Base-by-base conservation (phyloP, 2,888 invertebrate genomes). In the Mellilla xanthometata region DNA sequence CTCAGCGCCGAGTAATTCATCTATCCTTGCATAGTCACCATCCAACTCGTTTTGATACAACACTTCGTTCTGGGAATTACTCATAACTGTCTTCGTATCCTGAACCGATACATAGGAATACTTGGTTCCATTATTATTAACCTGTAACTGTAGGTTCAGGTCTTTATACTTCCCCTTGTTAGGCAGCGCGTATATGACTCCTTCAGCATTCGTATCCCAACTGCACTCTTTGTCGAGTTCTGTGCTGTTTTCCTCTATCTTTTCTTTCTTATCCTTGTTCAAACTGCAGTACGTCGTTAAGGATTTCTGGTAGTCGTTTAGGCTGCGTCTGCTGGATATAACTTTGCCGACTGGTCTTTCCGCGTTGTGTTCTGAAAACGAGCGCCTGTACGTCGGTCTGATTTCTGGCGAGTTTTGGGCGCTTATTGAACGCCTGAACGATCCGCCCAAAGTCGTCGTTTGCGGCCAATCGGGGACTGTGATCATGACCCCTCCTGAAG, bases 391-490 rank as follows among this genome's bases (percentile, higher is more conserved):
- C 0, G 84, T 83, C 0, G 90, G 89, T 36, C 88, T 63, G 39
- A 83, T 85, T 74, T 88, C 89, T 24, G 87, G 87, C 0, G 86
- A 84, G 43, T 88, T 90, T 52, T 84, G 85, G 2, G 86, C 88
- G 57, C 84, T 85, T 27, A 85, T 82, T 0, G 86, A 89, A 42
- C 81, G 68, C 38, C 81, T 60, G 49, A 84, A 80, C 0, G 85
- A 71, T 0, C 76, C 62, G 11, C 79, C 80, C 19, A 79, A 45
- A 4, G 74, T 76, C 0, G 76, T 74, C 5, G 78, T 81, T 47
- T 82, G 84, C 0, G 91, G 90, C 92, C 92, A 92, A 60, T 92
- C 92, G n/a, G 92, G 92, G 1, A 92, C 92, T 1, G 92, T 92
- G 54, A 93, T 92, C 79, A 92, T 91, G 7, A 92, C 91, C 3